Evolutionary conservation across 2,797 vertebrate genomes (phyloP).

Genomic region (Tadarida brasiliensis): DNA sequence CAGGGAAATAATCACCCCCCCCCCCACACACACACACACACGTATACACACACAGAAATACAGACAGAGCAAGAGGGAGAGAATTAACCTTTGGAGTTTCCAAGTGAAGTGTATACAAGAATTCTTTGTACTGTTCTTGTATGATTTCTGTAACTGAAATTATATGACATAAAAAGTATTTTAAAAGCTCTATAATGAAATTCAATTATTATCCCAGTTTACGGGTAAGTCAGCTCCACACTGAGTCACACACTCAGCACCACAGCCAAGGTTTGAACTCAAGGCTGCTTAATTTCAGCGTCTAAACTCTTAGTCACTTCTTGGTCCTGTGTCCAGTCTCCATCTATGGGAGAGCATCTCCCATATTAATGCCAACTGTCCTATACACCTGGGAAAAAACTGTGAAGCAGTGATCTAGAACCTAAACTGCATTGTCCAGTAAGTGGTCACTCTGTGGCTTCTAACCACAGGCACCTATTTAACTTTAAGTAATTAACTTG

Average conservation of each 20-base stretch:
- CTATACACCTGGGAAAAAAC: background rate
- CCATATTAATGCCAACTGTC: background rate
- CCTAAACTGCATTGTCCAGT: background rate
- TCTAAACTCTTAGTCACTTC: background rate
- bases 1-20: background rate
- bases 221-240: background rate
- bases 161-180: background rate
- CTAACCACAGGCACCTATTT: background rate
- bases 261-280: background rate
- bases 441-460: background rate
- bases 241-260: background rate
- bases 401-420: background rate
- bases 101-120: background rate
- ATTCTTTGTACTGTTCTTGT: background rate
- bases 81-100: background rate
- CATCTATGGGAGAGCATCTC: background rate
- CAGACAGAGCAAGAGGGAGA: background rate
- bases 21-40: background rate
- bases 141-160: slow-evolving; percentile 13
- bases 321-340: background rate
- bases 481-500: slow-evolving; percentile 26
- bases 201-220: background rate
- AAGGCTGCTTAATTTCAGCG: background rate
- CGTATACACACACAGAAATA: background rate
- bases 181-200: background rate